Conservation (phyloP, 2,888 invertebrate genomes). For the Megalurothrips usitatus region DNA sequence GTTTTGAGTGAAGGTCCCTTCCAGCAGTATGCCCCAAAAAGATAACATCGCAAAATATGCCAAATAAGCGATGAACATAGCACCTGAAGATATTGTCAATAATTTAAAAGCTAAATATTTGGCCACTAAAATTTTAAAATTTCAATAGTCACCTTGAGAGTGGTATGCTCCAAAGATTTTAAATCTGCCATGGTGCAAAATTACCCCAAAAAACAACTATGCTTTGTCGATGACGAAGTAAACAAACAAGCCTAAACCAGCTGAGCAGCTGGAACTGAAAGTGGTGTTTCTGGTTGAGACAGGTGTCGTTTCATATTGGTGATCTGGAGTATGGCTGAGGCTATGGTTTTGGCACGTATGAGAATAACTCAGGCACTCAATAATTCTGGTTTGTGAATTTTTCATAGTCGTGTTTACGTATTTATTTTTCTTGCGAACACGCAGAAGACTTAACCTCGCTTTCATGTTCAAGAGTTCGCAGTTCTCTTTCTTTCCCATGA, state of each 20-base stretch:
- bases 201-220: background rate
- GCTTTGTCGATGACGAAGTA: background rate
- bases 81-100: background rate
- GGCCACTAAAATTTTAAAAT: background rate
- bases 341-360: background rate
- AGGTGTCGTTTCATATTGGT: background rate
- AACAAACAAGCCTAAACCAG: background rate
- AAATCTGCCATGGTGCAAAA: slow-evolving; percentile 72
- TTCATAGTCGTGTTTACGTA: background rate
- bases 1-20: background rate
- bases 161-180: slow-evolving; percentile 91
- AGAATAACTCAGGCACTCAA: background rate
- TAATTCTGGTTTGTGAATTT: background rate
- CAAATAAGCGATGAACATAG: background rate
- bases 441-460: background rate
- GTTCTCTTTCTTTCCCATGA: background rate
- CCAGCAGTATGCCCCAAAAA: background rate
- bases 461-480: background rate
- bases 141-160: slow-evolving; percentile 71
- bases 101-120: background rate
- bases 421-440: background rate
- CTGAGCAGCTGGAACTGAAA: background rate
- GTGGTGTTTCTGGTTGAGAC: background rate
- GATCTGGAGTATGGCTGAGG: background rate
- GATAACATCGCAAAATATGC: background rate